Percentiles rank a stretch among this genome's conserved stretches.
Conservation (phyloP, 1,140 invertebrate genomes). For the Pseudomyrmex dendroicus region DNA sequence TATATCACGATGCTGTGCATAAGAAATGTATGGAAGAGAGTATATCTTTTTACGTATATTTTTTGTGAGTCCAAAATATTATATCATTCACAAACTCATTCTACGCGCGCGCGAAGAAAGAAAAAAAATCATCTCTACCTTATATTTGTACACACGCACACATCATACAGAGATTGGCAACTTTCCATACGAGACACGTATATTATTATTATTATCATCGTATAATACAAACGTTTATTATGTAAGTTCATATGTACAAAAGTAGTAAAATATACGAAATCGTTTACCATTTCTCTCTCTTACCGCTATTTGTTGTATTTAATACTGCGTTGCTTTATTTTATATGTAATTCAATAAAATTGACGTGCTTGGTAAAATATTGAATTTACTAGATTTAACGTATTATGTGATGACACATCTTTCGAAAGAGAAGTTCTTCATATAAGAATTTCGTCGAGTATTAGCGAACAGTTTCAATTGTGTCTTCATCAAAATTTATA, state of each 20-base stretch:
- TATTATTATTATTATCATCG: constrained; percentile 6
- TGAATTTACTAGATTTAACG: constrained; percentile 45
- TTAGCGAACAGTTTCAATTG: background rate
- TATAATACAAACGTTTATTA: constrained; percentile 74
- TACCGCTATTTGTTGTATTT: constrained; percentile 62
- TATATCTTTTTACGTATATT: constrained; percentile 5
- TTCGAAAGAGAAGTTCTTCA: background rate
- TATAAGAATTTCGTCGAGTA: constrained; percentile 7
- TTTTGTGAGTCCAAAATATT: constrained; percentile 7
- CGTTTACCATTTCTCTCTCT: constrained; percentile 41
- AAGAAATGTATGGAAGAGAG: constrained; percentile 24
- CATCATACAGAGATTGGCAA: background rate
- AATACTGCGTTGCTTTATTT: constrained; percentile 72
- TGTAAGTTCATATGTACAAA: constrained; percentile 77
- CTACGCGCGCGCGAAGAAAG: background rate
- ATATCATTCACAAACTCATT: background rate
- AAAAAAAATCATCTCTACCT: constrained; percentile 17
- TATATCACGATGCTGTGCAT: background rate
- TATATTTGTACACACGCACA: background rate
- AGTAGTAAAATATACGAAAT: constrained; percentile 76
- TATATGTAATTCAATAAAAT: constrained; percentile 60
- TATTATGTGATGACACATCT: background rate
- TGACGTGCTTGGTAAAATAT: constrained; percentile 16
- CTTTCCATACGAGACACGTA: constrained; percentile 28
- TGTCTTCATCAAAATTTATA: constrained; percentile 12